Evolutionary conservation across 2,797 vertebrate species (phyloP).

Genomic region (Phataginus tetradactyla): DNA sequence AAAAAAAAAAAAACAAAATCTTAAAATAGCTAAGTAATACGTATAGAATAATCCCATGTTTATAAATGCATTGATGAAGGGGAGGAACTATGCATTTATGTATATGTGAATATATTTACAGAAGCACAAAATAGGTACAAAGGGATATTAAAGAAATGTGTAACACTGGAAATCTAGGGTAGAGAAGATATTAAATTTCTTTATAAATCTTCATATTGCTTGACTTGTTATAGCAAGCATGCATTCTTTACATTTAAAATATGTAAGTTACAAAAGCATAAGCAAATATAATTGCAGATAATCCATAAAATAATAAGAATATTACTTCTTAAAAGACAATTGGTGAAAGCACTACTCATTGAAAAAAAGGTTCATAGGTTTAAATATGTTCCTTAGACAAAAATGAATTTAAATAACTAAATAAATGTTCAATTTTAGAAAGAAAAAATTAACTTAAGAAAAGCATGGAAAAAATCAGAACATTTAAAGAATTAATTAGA

Average conservation of each 20-base stretch:
- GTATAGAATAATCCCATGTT: not conserved
- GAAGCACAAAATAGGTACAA: not conserved
- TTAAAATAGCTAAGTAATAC: not conserved
- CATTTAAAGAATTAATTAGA: not conserved
- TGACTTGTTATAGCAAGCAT: not conserved
- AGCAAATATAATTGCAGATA: constrained; percentile 2
- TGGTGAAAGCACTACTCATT: not conserved
- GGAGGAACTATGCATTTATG: not conserved
- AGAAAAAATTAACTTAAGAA: not conserved
- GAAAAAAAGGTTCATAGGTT: not conserved
- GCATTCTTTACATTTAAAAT: not conserved
- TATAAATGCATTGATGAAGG: not conserved
- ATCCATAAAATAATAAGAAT: constrained; percentile 14
- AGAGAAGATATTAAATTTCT: not conserved
- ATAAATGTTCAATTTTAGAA: not conserved
- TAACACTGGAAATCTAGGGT: not conserved
- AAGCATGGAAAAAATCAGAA: not conserved
- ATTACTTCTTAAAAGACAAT: not conserved
- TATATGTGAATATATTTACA: not conserved
- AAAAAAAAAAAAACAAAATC: constrained; percentile 4
- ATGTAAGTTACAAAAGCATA: not conserved
- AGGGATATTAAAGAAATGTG: not conserved
- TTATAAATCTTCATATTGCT: not conserved
- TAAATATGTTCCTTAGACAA: not conserved
- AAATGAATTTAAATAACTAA: not conserved